Conservation (phyloP, 2,797 vertebrate genomes). For the Hippoglossus hippoglossus region DNA sequence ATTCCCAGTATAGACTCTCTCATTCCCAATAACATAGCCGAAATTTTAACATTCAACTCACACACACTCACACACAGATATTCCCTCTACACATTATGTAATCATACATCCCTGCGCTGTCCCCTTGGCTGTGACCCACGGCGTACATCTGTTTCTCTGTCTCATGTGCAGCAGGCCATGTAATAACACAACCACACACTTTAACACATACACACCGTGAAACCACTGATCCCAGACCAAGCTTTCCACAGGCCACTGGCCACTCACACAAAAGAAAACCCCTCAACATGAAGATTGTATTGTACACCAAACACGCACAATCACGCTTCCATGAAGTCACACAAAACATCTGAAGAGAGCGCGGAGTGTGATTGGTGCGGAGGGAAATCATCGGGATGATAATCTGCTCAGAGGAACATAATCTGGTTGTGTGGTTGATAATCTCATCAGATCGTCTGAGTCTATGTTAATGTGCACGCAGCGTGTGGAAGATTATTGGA, state of each 20-base stretch:
- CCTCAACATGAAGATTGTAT: conserved; percentile 59
- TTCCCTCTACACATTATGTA: conserved; percentile 3
- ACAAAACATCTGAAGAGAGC: no score
- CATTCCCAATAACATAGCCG: no score
- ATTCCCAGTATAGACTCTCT: no score
- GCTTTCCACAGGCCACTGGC: conserved; percentile 65
- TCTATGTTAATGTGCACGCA: conserved; percentile 66
- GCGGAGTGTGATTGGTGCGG: no score
- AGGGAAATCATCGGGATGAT: no score
- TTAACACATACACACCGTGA: conserved; percentile 54
- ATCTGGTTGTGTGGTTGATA: conserved; percentile 73
- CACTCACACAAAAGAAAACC: conserved; percentile 59
- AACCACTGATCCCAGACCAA: conserved; percentile 62
- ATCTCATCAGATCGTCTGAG: conserved; percentile 78
- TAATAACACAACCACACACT: conserved; percentile 74
- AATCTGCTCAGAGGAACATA: conserved; percentile 12
- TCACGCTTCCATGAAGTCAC: neutral
- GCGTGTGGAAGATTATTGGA: conserved; percentile 67
- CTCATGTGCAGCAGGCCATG: conserved; percentile 73
- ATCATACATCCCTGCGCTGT: conserved; percentile 41
- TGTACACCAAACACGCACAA: conserved; percentile 28
- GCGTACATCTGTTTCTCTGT: conserved; percentile 58
- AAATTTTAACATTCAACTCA: no score
- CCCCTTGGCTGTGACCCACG: conserved; percentile 60
- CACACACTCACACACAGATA: no score